These are phyloP conservation scores for Protobothrops flavoviridis DNA, from an alignment of 2,113 vertebrate genomes.

Conservation along the genomic window DNA sequence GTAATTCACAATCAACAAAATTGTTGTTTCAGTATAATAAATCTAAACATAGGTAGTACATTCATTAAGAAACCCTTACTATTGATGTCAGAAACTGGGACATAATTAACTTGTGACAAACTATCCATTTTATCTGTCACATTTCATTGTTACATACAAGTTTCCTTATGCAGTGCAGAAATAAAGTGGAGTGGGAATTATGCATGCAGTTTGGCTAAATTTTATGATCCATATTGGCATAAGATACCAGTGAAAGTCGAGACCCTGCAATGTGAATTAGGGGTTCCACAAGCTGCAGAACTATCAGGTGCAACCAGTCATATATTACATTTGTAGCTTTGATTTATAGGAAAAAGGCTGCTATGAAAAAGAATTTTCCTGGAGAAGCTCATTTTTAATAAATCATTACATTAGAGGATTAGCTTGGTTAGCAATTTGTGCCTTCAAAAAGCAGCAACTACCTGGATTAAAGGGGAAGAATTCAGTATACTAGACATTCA, in stretches of 20 bases:
- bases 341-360: neutral
- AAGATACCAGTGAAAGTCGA: neutral
- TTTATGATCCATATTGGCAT: neutral
- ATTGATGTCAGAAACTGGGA: neutral
- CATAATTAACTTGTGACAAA: neutral
- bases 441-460: neutral
- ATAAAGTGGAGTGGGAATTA: neutral
- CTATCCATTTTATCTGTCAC: neutral
- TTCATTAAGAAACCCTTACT: neutral
- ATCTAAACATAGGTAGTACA: neutral
- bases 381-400: neutral
- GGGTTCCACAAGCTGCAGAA: neutral
- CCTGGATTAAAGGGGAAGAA: neutral
- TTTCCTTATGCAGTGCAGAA: neutral
- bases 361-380: neutral
- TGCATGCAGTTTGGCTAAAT: neutral
- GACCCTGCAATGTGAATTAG: neutral
- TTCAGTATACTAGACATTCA: neutral
- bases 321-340: neutral
- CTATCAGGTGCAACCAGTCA: neutral
- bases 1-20: neutral
- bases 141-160: neutral
- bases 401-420: neutral
- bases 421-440: neutral
- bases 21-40: neutral